phyloP scores from a whole-genome alignment of 2,888 invertebrate genomes.

The Drosophila imparisetae region DNA sequence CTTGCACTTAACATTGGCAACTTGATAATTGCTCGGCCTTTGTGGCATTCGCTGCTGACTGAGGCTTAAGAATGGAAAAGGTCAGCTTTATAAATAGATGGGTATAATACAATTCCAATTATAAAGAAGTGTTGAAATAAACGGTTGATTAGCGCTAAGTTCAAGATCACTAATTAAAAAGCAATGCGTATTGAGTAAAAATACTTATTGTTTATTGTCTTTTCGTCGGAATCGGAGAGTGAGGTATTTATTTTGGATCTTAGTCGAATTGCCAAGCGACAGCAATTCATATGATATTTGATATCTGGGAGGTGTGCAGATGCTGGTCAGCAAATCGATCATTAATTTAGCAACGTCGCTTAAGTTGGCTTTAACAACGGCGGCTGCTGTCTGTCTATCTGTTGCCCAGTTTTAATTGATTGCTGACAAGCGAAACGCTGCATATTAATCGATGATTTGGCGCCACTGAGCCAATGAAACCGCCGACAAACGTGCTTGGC shows the following conservation, averaged over 20 bases:
- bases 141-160: conserved; percentile 60
- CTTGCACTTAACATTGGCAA: conserved; percentile 57
- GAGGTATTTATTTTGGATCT: conserved; percentile 3
- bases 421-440: conserved; percentile 59
- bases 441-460: conserved; percentile 54
- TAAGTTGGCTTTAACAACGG: conserved; percentile 49
- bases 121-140: conserved; percentile 45
- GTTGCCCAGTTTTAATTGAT: conserved; percentile 54
- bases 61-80: conserved; percentile 43
- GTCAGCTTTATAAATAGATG: conserved; percentile 39
- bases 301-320: conserved; percentile 18
- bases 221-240: conserved; percentile 33
- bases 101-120: conserved; percentile 46
- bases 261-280: conserved; percentile 29
- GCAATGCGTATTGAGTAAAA: conserved; percentile 43
- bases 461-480: conserved; percentile 36
- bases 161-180: conserved; percentile 58
- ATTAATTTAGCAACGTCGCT: conserved; percentile 53
- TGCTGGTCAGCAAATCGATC: conserved; percentile 33
- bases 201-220: conserved; percentile 20
- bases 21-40: conserved; percentile 60
- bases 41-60: conserved; percentile 17
- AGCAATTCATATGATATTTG: conserved; percentile 38
- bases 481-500: conserved; percentile 35
- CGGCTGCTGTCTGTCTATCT: conserved; percentile 14